Base-by-base conservation (phyloP, 2,797 vertebrate genomes). In the Typhlichthys eigenmanni region DNA sequence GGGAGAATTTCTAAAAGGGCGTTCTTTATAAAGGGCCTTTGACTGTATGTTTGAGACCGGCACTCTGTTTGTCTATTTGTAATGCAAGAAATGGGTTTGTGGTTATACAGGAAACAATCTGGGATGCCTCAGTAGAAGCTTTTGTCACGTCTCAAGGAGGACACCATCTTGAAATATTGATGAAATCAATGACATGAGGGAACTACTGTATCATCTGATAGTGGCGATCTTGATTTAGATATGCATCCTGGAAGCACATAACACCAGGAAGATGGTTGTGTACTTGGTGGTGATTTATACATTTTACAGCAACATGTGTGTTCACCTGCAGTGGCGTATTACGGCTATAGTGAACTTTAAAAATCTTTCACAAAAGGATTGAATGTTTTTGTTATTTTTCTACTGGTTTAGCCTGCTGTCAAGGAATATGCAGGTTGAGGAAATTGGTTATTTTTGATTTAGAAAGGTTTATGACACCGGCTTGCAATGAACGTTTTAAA, bases 101-200 rank as follows among this genome's bases (percentile, higher is more conserved):
- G 69, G 29, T 72, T 13, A 11, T 11, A 13, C 32, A 46, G 19
- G 51, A 32, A 51, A 58, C 62, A 48, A 75, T 61, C 34, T 45
- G 24, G 50, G 13, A 55, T 59, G 47, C 69, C 45, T 29, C 51
- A 46, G 47, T 54, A 5, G 52, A 43, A 58, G 32, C 55, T 48
- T 51, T 68, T 80, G 75, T 85, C 69, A 68, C 72, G 14, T 64
- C 19, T 57, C 5, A 50, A 51, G 13, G 48, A 69, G 56, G 50
- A 79, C 49, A 55, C 63, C 49, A 47, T 62, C 43, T 49, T 62
- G 64, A 74, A 74, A 78, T 58, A 60, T 62, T 43, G 69, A 80
- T 65, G 58, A 68, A 74, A 78, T 73, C 54, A 46, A 65, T 50
- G 75, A 64, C 62, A 60, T 66, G 29, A 49, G 53, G 61, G 60